A percentile compares a stretch with the other conserved stretches of the same genome.
phyloP scores from a whole-genome alignment of 1,140 invertebrate genomes.

The Vollenhovia emeryi region DNA sequence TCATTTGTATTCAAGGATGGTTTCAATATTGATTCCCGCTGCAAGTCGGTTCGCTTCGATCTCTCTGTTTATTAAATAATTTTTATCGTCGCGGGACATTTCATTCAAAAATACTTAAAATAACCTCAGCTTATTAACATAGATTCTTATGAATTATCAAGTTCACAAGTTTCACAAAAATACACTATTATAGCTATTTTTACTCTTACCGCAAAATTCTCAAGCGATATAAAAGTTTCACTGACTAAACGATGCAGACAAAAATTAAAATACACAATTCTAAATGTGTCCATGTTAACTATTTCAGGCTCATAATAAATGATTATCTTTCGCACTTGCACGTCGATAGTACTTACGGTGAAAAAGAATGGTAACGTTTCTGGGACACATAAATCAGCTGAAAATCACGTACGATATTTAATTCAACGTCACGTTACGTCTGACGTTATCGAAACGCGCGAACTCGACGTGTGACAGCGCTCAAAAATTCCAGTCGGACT shows the following conservation, averaged over 20 bases:
- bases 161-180: neutral
- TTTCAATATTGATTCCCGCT: constrained; percentile 40
- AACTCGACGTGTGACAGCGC: constrained; percentile 37
- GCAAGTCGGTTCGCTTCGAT: neutral
- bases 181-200: neutral
- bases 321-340: neutral
- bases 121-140: neutral
- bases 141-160: neutral
- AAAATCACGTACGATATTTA: constrained; percentile 46
- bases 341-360: neutral
- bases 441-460: constrained; percentile 40
- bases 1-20: constrained; percentile 25
- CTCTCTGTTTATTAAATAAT: constrained; percentile 39
- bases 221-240: neutral
- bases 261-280: neutral
- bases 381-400: constrained; percentile 14
- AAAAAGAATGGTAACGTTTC: constrained; percentile 11
- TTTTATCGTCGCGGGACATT: neutral
- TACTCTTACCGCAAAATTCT: neutral
- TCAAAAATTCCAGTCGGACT: constrained; percentile 39
- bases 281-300: neutral
- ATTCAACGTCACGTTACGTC: constrained; percentile 47
- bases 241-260: neutral
- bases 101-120: neutral
- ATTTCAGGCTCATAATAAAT: neutral